Evolutionary conservation across 2,888 invertebrate species (phyloP).

Genomic region (Drosophila subquinaria): DNA sequence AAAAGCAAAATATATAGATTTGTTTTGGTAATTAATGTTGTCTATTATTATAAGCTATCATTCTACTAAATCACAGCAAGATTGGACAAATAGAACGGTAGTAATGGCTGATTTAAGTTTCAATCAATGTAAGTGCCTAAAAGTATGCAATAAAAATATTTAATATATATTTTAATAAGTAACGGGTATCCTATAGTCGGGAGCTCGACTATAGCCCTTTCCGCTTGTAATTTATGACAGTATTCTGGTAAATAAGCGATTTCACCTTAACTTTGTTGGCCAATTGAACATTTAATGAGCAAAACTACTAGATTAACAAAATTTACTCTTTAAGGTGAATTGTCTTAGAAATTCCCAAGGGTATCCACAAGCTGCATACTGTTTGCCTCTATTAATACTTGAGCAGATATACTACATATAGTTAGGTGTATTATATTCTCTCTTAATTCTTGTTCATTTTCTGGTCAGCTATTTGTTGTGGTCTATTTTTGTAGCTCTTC

Average conservation of each 20-base stretch:
- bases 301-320: neutral
- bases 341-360: constrained; percentile 21
- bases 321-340: neutral
- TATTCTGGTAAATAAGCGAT: neutral
- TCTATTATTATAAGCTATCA: no score
- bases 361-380: constrained; percentile 30
- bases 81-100: no score
- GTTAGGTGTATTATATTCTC: constrained; percentile 15
- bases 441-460: constrained; percentile 23
- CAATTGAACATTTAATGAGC: constrained; percentile 5
- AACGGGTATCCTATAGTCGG: no score
- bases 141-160: no score
- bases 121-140: no score
- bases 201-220: no score
- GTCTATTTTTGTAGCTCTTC: constrained; percentile 60
- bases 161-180: no score
- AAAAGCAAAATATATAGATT: no score
- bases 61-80: no score
- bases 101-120: no score
- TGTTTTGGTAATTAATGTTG: no score
- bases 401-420: constrained; percentile 3
- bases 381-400: constrained; percentile 27
- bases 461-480: constrained; percentile 43
- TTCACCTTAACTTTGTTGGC: neutral
- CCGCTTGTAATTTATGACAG: no score